Percentiles rank a stretch among this genome's conserved stretches.
Conservation (phyloP, 2,113 vertebrate genomes). For the Globicephala melas region DNA sequence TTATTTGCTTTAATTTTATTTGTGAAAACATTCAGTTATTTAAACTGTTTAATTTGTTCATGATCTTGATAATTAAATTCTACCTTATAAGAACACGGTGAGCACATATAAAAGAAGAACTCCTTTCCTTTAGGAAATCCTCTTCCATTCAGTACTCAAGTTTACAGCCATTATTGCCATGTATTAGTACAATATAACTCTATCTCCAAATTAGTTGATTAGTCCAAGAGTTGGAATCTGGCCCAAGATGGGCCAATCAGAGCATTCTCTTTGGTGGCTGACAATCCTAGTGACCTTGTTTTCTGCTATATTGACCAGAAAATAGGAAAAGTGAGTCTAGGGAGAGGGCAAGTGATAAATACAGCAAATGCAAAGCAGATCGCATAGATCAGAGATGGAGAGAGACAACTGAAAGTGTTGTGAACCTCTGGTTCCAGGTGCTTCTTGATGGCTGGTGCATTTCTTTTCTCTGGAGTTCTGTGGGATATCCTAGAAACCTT, state of each 20-base stretch:
- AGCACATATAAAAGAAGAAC: neutral
- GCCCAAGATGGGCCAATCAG: neutral
- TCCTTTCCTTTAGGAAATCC: neutral
- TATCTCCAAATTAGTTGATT: neutral
- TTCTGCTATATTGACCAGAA: neutral
- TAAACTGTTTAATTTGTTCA: neutral
- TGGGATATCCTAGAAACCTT: neutral
- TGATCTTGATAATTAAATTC: neutral
- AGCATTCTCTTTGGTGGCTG: neutral
- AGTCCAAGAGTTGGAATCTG: neutral
- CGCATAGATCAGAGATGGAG: neutral
- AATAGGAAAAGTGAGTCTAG: neutral
- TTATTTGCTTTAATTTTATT: neutral
- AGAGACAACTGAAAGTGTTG: neutral
- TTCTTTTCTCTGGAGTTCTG: neutral
- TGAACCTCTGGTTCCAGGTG: neutral
- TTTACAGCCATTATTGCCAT: neutral
- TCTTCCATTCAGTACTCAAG: neutral
- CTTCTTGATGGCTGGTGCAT: neutral
- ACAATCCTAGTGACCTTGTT: neutral
- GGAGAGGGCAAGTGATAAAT: neutral
- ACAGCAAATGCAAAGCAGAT: neutral
- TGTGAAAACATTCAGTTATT: neutral
- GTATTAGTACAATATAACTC: neutral
- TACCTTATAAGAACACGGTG: neutral